phyloP scores from a whole-genome alignment of 2,888 invertebrate genomes.

The Dicyrtomina minuta region DNA sequence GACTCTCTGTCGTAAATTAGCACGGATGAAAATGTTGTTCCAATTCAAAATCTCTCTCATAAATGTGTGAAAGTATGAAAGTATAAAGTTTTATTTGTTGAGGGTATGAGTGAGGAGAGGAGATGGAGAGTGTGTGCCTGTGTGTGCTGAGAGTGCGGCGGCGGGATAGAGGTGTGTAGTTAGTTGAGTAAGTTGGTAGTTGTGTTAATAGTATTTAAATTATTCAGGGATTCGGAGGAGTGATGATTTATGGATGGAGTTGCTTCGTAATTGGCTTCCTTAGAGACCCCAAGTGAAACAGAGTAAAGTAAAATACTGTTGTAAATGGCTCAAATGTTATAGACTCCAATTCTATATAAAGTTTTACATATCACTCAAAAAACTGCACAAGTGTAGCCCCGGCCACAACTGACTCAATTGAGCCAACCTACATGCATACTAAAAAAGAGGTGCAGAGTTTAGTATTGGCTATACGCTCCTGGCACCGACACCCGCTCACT shows the following conservation, averaged over 20 bases:
- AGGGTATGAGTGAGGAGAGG: background rate
- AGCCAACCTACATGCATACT: too few species aligned
- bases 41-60: background rate
- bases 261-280: slow-evolving; percentile 31
- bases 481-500: background rate
- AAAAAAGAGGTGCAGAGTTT: too few species aligned
- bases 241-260: slow-evolving; percentile 33
- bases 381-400: too few species aligned
- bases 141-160: background rate
- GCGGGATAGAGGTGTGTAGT: background rate
- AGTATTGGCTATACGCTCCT: too few species aligned
- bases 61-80: background rate
- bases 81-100: slow-evolving; percentile 2
- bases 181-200: slow-evolving; percentile 2
- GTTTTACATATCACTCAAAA: too few species aligned
- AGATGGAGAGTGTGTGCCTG: background rate
- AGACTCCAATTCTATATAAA: too few species aligned
- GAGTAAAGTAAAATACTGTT: background rate
- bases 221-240: slow-evolving; percentile 28
- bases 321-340: too few species aligned
- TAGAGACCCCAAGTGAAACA: slow-evolving; percentile 25
- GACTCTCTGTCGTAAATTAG: slow-evolving; percentile 2
- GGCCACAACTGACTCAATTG: too few species aligned
- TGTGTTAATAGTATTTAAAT: slow-evolving; percentile 33
- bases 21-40: background rate